These are phyloP conservation scores for Cepaea hortensis DNA, from an alignment of 2,888 invertebrate species.

Conservation along the genomic window DNA sequence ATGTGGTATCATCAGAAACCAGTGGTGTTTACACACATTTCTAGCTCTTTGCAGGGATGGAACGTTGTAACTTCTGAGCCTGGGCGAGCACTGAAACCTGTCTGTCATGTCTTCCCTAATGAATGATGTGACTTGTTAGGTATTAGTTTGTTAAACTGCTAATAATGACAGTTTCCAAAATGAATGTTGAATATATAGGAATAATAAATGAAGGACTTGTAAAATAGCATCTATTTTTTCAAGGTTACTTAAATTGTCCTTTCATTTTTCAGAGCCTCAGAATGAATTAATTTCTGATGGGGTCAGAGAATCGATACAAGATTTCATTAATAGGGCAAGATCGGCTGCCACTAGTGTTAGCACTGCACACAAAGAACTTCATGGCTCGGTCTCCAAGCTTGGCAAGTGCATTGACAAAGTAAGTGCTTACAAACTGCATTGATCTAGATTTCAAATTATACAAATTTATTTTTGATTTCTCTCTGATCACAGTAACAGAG, in stretches of 20 bases:
- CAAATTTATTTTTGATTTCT: not conserved
- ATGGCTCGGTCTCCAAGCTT: slow-evolving; percentile 90
- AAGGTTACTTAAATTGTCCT: not conserved
- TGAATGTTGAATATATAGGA: not conserved
- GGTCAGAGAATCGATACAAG: slow-evolving; percentile 16
- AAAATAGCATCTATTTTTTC: not conserved
- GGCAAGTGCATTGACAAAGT: slow-evolving; percentile 96
- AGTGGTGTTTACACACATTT: no score
- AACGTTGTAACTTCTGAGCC: no score
- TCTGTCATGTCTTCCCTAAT: no score
- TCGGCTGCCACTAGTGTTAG: slow-evolving; percentile 82
- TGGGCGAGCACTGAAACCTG: no score
- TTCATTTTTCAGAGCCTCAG: slow-evolving; percentile 39
- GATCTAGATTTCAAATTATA: not conserved
- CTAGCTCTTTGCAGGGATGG: no score
- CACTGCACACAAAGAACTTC: slow-evolving; percentile 87
- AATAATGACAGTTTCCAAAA: not conserved
- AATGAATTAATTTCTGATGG: slow-evolving; percentile 35
- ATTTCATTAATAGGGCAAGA: slow-evolving; percentile 26
- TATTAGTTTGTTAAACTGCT: no score
- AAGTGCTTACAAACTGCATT: slow-evolving; percentile 51
- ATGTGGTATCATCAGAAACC: no score
- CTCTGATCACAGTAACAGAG: not conserved
- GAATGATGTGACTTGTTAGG: no score
- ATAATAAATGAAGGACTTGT: not conserved